Percentiles rank a stretch among this genome's conserved stretches.
Conservation (phyloP, 2,113 vertebrate species). For the Sander lucioperca region DNA sequence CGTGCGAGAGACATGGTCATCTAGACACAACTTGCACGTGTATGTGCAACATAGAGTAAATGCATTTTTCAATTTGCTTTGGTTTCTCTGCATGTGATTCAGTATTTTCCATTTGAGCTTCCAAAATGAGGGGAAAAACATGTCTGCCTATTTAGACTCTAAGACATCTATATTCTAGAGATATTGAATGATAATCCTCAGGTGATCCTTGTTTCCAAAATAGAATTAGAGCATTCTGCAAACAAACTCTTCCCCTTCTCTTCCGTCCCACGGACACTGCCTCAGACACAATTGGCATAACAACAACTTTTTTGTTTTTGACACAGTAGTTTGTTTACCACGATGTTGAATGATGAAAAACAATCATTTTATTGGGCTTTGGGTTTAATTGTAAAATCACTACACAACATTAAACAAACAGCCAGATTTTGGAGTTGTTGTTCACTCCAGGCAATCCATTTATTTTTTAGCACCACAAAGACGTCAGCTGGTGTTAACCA, state of each 20-base stretch:
- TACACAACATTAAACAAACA: conserved; percentile 1
- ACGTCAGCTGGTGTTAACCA: conserved; percentile 38
- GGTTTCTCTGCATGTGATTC: conserved; percentile 13
- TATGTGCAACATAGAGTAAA: conserved; percentile 2
- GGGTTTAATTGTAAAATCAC: conserved; percentile 11
- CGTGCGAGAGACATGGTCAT: neutral
- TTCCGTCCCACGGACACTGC: conserved; percentile 2
- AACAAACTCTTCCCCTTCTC: conserved; percentile 31
- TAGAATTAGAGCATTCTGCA: conserved; percentile 29
- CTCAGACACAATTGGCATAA: neutral
- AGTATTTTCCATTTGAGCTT: conserved; percentile 19
- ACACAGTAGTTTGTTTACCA: conserved; percentile 19
- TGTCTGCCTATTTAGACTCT: neutral
- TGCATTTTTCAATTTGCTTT: conserved; percentile 23
- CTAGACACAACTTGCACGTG: neutral
- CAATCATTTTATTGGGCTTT: neutral
- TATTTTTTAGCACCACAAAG: conserved; percentile 33
- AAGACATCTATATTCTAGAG: conserved; percentile 28
- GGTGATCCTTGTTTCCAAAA: conserved; percentile 40
- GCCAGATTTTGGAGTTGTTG: conserved; percentile 12
- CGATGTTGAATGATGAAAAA: neutral
- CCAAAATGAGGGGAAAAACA: neutral
- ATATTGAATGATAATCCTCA: conserved; percentile 49
- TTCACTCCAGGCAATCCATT: conserved; percentile 38
- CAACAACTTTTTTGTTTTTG: neutral